A percentile compares a stretch with the other conserved stretches of the same genome.
phyloP scores from a whole-genome alignment of 1,140 invertebrate genomes.

The Ostrea edulis region DNA sequence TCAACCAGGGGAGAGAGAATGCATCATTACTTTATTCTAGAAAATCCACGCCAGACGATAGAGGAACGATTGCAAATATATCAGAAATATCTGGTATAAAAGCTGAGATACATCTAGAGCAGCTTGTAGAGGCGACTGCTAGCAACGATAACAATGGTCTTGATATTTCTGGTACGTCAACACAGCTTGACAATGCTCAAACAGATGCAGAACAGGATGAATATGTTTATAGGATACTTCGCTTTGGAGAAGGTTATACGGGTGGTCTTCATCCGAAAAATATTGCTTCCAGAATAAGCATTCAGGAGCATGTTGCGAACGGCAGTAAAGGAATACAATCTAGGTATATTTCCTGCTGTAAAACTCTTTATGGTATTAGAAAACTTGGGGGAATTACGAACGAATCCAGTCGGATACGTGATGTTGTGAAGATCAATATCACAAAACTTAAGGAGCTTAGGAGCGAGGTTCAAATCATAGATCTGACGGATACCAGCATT shows the following conservation, averaged over 20 bases:
- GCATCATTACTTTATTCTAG: no score
- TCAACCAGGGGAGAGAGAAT: no score
- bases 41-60: no score
- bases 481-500: not conserved
- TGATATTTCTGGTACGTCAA: not conserved
- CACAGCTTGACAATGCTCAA: not conserved
- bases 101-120: no score
- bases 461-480: not conserved
- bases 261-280: not conserved
- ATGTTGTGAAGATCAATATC: not conserved
- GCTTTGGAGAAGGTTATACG: not conserved
- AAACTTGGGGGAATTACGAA: not conserved
- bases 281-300: not conserved
- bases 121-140: not conserved
- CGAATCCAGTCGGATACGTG: not conserved
- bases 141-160: not conserved
- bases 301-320: not conserved
- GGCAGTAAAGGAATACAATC: not conserved
- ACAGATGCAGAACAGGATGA: not conserved
- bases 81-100: no score
- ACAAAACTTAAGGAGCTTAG: not conserved
- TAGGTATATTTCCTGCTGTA: not conserved
- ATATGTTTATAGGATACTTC: slow-evolving; percentile 1
- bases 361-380: not conserved
- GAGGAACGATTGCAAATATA: no score